These are phyloP conservation scores for Hyaena hyaena DNA, from an alignment of 2,113 vertebrate genomes.

Conservation along the genomic window DNA sequence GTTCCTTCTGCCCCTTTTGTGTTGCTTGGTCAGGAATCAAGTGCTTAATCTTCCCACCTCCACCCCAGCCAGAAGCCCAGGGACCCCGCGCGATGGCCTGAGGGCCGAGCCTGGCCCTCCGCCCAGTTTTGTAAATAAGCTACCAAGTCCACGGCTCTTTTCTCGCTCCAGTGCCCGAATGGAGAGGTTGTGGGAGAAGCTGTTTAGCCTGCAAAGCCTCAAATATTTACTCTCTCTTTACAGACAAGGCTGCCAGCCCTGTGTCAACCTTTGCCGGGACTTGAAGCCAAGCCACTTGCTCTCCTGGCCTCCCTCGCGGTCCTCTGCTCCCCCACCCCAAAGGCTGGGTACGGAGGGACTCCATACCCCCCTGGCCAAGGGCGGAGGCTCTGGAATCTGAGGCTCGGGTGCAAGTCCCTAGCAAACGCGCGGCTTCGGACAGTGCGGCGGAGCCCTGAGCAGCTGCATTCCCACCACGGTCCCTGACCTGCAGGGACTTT, in stretches of 20 bases:
- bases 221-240: neutral
- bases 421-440: neutral
- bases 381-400: neutral
- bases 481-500: neutral
- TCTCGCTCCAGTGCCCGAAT: rapidly evolving
- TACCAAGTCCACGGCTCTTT: neutral
- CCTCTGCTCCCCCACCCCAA: neutral
- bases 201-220: neutral
- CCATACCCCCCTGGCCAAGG: rapidly evolving
- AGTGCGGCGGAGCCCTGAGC: too few species aligned
- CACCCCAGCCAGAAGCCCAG: neutral
- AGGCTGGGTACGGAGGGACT: neutral
- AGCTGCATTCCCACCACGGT: neutral
- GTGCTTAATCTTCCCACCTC: neutral
- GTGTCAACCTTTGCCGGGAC: neutral
- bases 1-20: neutral
- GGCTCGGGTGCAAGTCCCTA: rapidly evolving
- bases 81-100: neutral
- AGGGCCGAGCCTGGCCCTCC: neutral
- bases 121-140: neutral
- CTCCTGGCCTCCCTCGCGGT: neutral
- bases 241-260: neutral
- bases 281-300: neutral
- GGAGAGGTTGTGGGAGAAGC: neutral
- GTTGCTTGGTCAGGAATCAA: neutral